Percentiles rank a stretch among this genome's conserved stretches.
These are phyloP conservation scores for Loriculus beryllinus DNA, from an alignment of 2,797 vertebrate species.

Conservation along the genomic window DNA sequence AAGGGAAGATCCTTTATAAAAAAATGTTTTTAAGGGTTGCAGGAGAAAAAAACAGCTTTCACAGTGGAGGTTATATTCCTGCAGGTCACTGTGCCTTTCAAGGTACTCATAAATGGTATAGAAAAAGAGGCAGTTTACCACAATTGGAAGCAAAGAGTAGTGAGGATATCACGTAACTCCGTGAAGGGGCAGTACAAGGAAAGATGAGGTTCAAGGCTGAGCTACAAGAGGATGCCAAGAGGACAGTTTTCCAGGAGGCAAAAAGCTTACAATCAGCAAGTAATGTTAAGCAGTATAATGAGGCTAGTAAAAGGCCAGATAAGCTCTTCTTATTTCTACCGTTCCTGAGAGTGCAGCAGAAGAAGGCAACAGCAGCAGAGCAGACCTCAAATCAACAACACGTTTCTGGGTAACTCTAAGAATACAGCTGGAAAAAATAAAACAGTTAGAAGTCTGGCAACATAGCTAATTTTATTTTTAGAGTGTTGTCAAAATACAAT, in stretches of 20 bases:
- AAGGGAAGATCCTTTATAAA: not conserved
- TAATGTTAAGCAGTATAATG: not conserved
- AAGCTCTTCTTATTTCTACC: not conserved
- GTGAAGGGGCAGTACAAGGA: not conserved
- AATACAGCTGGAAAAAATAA: slow-evolving; percentile 7
- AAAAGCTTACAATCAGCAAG: not conserved
- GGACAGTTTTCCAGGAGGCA: not conserved
- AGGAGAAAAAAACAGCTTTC: not conserved
- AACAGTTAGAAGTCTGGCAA: not conserved
- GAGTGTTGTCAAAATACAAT: not conserved
- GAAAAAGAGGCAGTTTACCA: not conserved
- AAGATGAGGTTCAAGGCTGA: not conserved
- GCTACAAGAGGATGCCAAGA: not conserved
- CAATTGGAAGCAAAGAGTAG: not conserved
- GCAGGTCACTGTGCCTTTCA: not conserved
- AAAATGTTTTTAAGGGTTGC: not conserved
- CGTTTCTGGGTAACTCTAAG: not conserved
- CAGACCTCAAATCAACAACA: not conserved
- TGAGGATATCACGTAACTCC: not conserved
- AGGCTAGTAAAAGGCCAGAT: not conserved
- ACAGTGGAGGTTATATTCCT: not conserved
- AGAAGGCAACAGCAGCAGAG: not conserved
- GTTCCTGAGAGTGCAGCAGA: not conserved
- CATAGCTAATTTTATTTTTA: slow-evolving; percentile 10
- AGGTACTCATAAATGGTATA: not conserved